Evolutionary conservation across 2,888 invertebrate species (phyloP), one percentile per base, ranked within the genome.

Genomic region (Stenurella melanura): DNA sequence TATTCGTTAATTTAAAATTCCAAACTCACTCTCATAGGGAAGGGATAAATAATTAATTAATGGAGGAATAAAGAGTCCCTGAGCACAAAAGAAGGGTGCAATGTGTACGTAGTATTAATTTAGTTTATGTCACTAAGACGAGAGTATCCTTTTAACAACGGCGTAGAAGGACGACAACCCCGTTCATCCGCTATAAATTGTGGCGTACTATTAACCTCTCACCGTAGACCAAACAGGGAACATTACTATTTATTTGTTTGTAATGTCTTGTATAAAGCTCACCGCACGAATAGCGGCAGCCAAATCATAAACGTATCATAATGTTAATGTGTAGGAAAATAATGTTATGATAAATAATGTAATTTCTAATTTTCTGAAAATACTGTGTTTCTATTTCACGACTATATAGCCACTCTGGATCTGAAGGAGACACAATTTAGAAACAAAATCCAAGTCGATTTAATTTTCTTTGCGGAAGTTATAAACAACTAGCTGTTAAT

Each of bases 231-330:
- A 18, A 75, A 63, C 61, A 56, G 38, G 60, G 21, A 66, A 56
- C 77, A 74, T 74, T 69, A 58, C 70, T 74, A 74, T 77, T 77
- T 74, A 74, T 77, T 74, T 66, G 73, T 72, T 68, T 58, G 64
- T 68, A 76, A 76, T 69, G 26, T 18, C 58, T 57, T 34, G 11
- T n/a, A 57, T 34, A 18, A 26, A 30, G 38, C 69, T 15, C 19
- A 7, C 26, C 34, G 12, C 19, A 56, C 12, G 21, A 15, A 56
- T 30, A 57, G 11, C n/a, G 17, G 57, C 67, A 11, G 30, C n/a
- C 1, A 6, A 34, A 61, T 61, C 34, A 61, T 70, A 63, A 38
- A 42, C 34, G 50, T n/a, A n/a, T 3, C 7, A 7, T n/a, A 6
- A n/a, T 50, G n/a, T 6, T 50, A 50, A 50, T 50, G 3, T n/a